Evolutionary conservation across 2,797 vertebrate species (phyloP).

Genomic region (Huso huso): DNA sequence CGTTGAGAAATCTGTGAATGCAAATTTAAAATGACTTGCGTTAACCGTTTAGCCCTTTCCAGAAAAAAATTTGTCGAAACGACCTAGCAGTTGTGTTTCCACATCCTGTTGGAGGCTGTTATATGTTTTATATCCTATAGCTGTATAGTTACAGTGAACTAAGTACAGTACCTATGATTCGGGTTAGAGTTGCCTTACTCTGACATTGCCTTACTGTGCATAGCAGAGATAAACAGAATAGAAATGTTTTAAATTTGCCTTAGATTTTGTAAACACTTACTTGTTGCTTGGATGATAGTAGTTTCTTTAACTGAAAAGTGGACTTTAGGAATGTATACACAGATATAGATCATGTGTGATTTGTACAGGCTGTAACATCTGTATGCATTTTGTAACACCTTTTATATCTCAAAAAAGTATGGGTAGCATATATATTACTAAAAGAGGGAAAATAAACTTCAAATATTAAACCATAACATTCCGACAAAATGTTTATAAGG

Average conservation of each 20-base stretch:
- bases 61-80: too few species aligned
- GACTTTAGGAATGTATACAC: not conserved
- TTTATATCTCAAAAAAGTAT: not conserved
- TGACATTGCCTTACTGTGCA: too few species aligned
- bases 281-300: not conserved
- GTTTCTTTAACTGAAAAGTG: not conserved
- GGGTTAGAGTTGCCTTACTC: too few species aligned
- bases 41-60: too few species aligned
- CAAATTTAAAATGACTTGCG: too few species aligned
- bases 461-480: constrained; percentile 18
- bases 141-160: too few species aligned
- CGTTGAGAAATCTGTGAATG: too few species aligned
- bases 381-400: constrained; percentile 15
- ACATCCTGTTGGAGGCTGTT: too few species aligned
- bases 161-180: too few species aligned
- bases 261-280: not conserved
- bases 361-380: constrained; percentile 10
- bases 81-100: too few species aligned
- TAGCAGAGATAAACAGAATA: too few species aligned
- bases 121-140: not conserved
- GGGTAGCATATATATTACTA: constrained; percentile 7
- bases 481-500: constrained; percentile 19
- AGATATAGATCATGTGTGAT: constrained; percentile 9
- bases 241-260: not conserved
- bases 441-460: constrained; percentile 13